Percentiles rank a stretch among this genome's conserved stretches.
phyloP scores from a whole-genome alignment of 2,888 invertebrate genomes.

The Hoplodrina blanda region DNA sequence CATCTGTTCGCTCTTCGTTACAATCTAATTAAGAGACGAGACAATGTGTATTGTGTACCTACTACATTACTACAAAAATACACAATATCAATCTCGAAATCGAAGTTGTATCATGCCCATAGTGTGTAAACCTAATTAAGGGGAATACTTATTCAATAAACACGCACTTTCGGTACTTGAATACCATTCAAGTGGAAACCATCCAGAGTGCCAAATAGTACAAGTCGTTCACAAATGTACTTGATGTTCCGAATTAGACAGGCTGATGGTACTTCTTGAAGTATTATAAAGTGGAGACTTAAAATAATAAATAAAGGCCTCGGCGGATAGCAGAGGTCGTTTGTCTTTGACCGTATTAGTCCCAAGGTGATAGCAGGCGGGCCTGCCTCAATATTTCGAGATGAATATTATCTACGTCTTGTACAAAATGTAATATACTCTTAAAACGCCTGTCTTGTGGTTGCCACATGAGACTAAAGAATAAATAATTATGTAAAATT shows the following conservation, averaged over 20 bases:
- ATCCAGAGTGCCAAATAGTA: constrained; percentile 30
- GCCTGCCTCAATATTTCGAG: constrained; percentile 14
- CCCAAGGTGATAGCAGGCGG: constrained; percentile 15
- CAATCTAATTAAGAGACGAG: constrained; percentile 51
- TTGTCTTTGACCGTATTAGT: constrained; percentile 34
- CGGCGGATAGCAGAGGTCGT: neutral
- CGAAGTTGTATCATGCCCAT: constrained; percentile 16
- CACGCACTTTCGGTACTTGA: constrained; percentile 24
- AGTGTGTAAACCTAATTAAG: constrained; percentile 40
- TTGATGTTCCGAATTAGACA: constrained; percentile 20
- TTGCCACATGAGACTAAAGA: neutral
- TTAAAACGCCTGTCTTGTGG: neutral
- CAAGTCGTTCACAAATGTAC: constrained; percentile 24
- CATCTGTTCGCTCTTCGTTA: constrained; percentile 48
- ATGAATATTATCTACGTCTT: constrained; percentile 18
- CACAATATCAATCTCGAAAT: constrained; percentile 37
- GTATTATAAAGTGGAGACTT: constrained; percentile 6
- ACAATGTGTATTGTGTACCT: constrained; percentile 42
- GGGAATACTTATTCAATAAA: constrained; percentile 29
- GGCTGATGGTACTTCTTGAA: constrained; percentile 8
- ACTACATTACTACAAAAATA: constrained; percentile 34
- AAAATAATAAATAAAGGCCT: constrained; percentile 27
- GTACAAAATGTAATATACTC: constrained; percentile 8
- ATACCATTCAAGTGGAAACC: constrained; percentile 33
- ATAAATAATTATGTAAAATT: neutral